Percentiles rank a stretch among this genome's conserved stretches.
Conservation (phyloP, 2,888 invertebrate species). For the Euzetes globulus region DNA sequence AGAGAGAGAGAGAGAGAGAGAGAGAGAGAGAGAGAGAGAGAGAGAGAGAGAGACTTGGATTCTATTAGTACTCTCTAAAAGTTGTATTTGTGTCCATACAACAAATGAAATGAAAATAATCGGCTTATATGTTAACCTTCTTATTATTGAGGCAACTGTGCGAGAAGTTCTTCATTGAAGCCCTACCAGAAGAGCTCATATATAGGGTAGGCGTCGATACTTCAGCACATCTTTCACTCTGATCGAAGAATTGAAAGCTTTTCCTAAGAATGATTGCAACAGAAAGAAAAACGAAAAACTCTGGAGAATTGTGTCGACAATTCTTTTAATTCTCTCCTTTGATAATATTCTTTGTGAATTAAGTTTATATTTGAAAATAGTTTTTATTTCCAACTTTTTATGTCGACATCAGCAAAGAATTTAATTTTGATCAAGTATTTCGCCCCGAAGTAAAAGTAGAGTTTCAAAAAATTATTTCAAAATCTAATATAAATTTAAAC, state of each 20-base stretch:
- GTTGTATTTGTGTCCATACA: slow-evolving; percentile 10
- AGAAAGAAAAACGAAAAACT: not conserved
- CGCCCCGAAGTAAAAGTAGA: not conserved
- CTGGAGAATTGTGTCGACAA: not conserved
- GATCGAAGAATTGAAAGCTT: not conserved
- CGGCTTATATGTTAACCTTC: slow-evolving; percentile 12
- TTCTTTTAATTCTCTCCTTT: not conserved
- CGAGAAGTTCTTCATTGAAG: not conserved
- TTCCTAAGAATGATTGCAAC: not conserved
- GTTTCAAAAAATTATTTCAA: not conserved
- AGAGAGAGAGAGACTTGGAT: not conserved
- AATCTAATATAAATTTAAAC: not conserved
- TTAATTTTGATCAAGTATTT: not conserved
- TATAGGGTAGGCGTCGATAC: not conserved
- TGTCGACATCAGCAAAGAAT: not conserved
- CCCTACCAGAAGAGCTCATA: not conserved
- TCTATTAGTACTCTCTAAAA: not conserved
- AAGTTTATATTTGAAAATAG: not conserved
- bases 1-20: no score
- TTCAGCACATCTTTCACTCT: not conserved
- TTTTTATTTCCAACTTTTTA: not conserved
- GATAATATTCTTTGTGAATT: not conserved
- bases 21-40: not conserved
- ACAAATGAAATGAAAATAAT: slow-evolving; percentile 27
- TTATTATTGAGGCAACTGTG: not conserved